Percentiles rank a stretch among this genome's conserved stretches.
These are phyloP conservation scores for Oryzaephilus surinamensis DNA, from an alignment of 1,140 invertebrate genomes.

Conservation along the genomic window DNA sequence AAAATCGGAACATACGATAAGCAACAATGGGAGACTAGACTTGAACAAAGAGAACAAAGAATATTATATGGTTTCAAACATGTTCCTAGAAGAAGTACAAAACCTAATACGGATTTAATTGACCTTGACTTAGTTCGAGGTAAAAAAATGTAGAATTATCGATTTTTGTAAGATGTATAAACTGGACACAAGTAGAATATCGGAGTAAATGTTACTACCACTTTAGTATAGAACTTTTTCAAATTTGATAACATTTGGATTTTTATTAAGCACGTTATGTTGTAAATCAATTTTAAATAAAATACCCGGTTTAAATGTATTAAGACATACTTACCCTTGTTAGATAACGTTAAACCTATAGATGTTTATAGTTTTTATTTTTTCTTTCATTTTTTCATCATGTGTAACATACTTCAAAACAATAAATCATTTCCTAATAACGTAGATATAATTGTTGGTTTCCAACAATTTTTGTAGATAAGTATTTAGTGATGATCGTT, in stretches of 20 bases:
- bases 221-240: no score
- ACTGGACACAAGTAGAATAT: background rate
- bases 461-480: no score
- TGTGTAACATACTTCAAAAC: background rate
- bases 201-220: background rate
- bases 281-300: background rate
- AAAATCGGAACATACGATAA: conserved; percentile 95
- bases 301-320: no score
- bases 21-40: conserved; percentile 89
- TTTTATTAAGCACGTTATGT: no score
- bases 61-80: conserved; percentile 73
- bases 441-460: background rate
- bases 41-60: conserved; percentile 86
- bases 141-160: conserved; percentile 11
- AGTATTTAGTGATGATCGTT: no score
- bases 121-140: conserved; percentile 89
- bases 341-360: no score
- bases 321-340: no score
- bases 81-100: conserved; percentile 69
- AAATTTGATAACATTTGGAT: no score
- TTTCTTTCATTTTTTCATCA: background rate
- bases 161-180: background rate
- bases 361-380: no score
- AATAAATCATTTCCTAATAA: background rate
- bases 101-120: conserved; percentile 84